Evolutionary conservation across 2,888 invertebrate species (phyloP).

Genomic region (Acronicta aceris): DNA sequence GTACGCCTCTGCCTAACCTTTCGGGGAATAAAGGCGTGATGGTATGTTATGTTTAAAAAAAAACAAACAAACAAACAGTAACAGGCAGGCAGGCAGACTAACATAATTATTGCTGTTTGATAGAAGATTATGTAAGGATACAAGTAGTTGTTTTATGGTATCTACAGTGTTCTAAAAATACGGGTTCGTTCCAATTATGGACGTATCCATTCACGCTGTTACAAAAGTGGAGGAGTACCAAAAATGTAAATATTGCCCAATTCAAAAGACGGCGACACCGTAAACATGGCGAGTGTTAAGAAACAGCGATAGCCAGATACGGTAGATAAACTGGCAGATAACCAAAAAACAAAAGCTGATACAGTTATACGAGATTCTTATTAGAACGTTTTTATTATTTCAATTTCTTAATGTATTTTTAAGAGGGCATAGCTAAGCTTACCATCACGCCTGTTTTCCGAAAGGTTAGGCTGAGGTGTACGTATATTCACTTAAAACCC

Average conservation of each 20-base stretch:
- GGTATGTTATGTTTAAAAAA: no score
- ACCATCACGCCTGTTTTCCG: no score
- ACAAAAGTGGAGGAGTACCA: constrained; percentile 51
- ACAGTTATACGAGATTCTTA: constrained; percentile 28
- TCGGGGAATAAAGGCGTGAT: no score
- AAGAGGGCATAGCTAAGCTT: no score
- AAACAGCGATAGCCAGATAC: constrained; percentile 71
- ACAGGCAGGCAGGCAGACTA: no score
- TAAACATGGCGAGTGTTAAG: constrained; percentile 63
- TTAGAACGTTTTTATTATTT: constrained; percentile 11
- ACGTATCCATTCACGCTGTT: constrained; percentile 37
- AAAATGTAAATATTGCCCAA: constrained; percentile 76
- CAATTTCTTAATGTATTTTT: constrained; percentile 2
- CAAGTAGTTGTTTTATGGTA: no score
- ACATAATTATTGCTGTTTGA: no score
- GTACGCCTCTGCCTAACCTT: no score
- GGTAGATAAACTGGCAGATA: constrained; percentile 67
- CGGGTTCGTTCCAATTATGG: constrained; percentile 22
- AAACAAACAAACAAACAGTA: no score
- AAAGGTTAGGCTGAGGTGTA: no score
- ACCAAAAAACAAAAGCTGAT: constrained; percentile 46
- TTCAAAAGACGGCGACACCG: constrained; percentile 62
- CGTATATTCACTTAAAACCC: no score
- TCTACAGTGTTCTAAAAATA: not conserved
- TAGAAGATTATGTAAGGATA: no score